phyloP scores from a whole-genome alignment of 2,888 invertebrate genomes.

The Eustalomyia histrio region DNA sequence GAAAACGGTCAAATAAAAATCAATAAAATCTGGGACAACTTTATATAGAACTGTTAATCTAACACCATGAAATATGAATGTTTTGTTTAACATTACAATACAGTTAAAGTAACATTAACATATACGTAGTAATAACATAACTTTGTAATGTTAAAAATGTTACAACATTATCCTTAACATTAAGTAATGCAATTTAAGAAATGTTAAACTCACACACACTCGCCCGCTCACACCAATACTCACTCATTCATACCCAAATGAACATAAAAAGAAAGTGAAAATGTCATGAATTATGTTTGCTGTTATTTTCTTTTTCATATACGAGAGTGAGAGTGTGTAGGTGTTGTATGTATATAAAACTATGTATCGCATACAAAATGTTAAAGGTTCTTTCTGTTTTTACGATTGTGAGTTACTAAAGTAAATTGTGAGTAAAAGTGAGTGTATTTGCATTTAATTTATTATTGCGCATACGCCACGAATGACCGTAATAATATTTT shows the following conservation, averaged over 20 bases:
- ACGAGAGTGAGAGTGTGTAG: conserved; percentile 47
- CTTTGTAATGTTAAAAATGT: conserved; percentile 32
- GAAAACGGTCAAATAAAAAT: conserved; percentile 70
- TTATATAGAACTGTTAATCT: conserved; percentile 38
- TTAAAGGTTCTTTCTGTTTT: neutral
- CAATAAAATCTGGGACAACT: conserved; percentile 78
- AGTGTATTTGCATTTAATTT: conserved; percentile 19
- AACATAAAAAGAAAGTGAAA: conserved; percentile 50
- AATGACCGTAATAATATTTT: conserved; percentile 35
- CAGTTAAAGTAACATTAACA: conserved; percentile 32
- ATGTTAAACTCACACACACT: conserved; percentile 6
- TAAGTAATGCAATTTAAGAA: conserved; percentile 48
- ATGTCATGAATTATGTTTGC: conserved; percentile 7
- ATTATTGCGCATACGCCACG: conserved; percentile 65
- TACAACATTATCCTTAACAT: conserved; percentile 43
- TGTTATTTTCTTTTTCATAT: neutral
- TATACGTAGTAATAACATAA: conserved; percentile 19
- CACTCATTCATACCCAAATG: too few relatives aligned
- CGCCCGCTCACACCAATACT: neutral
- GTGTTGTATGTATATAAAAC: neutral
- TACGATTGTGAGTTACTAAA: conserved; percentile 27
- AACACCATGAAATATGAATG: neutral
- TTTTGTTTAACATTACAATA: neutral
- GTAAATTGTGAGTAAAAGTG: conserved; percentile 55
- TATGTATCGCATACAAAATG: conserved; percentile 11